These are phyloP conservation scores for Propithecus deckenii DNA, from an alignment of 2,797 vertebrate genomes.

Conservation along the genomic window DNA sequence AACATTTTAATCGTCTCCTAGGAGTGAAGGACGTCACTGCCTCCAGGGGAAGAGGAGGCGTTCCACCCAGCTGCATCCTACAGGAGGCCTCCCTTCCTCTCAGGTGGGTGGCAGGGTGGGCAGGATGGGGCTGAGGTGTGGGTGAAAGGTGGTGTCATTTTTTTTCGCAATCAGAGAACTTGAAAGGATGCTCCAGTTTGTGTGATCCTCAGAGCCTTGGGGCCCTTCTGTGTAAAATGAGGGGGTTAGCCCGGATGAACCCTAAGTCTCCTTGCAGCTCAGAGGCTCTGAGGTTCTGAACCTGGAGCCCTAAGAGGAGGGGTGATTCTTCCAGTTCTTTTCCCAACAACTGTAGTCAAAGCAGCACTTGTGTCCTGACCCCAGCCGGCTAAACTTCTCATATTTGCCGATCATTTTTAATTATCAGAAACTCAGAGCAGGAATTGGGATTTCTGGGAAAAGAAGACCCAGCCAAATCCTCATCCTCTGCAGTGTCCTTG, in stretches of 20 bases:
- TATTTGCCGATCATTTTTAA: background rate
- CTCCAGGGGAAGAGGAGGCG: slow-evolving; percentile 57
- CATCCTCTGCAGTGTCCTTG: background rate
- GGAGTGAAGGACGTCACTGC: slow-evolving; percentile 64
- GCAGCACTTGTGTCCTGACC: background rate
- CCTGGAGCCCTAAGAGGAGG: background rate
- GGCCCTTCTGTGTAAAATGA: background rate
- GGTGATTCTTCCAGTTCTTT: background rate
- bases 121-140: background rate
- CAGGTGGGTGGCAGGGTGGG: slow-evolving; percentile 32
- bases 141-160: slow-evolving; percentile 43
- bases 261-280: background rate
- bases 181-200: background rate
- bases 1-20: slow-evolving; percentile 40
- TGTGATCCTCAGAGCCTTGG: background rate
- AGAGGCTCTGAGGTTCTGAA: background rate
- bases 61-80: slow-evolving; percentile 72
- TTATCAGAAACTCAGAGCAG: background rate
- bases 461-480: background rate
- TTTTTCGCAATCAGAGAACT: background rate
- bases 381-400: background rate
- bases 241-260: background rate
- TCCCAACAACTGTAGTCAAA: background rate
- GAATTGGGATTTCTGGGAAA: slow-evolving; percentile 3
- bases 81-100: slow-evolving; percentile 60